Base-by-base conservation (phyloP, 2,113 vertebrate genomes). In the Pontoporia blainvillei region DNA sequence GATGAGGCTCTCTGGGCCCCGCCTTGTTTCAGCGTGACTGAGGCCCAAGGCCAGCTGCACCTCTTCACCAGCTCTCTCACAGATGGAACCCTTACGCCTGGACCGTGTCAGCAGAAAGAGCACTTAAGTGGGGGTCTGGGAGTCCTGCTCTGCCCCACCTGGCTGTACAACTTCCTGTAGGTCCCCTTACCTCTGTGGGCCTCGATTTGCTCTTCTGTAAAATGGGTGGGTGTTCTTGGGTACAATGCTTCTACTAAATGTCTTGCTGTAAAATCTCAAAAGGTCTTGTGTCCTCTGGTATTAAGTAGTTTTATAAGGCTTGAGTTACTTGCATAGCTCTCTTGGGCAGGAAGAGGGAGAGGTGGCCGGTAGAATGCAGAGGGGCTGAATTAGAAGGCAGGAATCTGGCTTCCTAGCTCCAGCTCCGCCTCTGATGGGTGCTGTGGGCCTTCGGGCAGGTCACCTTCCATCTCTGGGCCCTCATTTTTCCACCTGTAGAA, bases 161-260 rank as follows among this genome's bases (percentile, higher is more conserved):
- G 34, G 34, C 52, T 86, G 12, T 61, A 36, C 7, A 41, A 54
- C 64, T 41, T 23, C 49, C 0, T 14, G 12, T 36, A 18, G 61
- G 57, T 13, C 18, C 12, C 18, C 83, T 86, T 41, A 31, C 7
- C 23, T 54, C 64, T 17, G 0, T 27, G 89, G n/a, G 36, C 54
- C 44, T 90, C 29, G 0, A 0, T 62, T 52, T 59, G 39, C 82
- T n/a, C 39, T 62, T 82, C 20, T 69, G 9, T n/a, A 57, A 71
- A 83, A 66, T 6, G n/a, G 36, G 61, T 49, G 39, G 36, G 12
- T 11, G 20, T 12, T 79, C 15, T 59, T 84, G 23, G 25, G 41
- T 31, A 14, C 36, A 0, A 2, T 4, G 29, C 17, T 46, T 27
- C 61, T 61, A 0, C n/a, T 23, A n/a, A 69, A 25, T 46, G 46